A percentile compares a stretch with the other conserved stretches of the same genome.
These are phyloP conservation scores for Tetranychus piercei DNA, from an alignment of 2,888 invertebrate genomes.

Conservation along the genomic window DNA sequence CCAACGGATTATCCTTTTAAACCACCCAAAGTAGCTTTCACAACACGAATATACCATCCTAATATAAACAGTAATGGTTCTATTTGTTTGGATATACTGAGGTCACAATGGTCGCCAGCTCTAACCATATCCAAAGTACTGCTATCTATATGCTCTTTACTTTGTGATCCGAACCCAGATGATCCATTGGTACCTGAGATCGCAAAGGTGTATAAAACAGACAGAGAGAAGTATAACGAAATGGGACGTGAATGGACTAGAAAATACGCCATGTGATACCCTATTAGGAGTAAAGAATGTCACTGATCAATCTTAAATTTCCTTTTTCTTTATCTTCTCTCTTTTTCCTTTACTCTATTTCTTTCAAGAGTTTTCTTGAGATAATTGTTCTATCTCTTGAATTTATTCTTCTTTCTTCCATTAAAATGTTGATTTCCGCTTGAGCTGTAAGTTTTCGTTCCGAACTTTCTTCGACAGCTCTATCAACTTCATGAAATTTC, in stretches of 20 bases:
- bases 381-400: too few species aligned
- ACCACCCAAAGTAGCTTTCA: conserved; percentile 15
- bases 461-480: too few species aligned
- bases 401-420: too few species aligned
- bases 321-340: neutral
- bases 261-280: conserved; percentile 49
- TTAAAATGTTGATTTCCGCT: too few species aligned
- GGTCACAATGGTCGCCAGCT: conserved; percentile 22
- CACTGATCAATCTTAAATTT: neutral
- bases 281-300: neutral
- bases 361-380: neutral
- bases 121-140: conserved; percentile 47
- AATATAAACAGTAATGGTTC: conserved; percentile 55
- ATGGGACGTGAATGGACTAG: conserved; percentile 99
- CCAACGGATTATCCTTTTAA: conserved; percentile 99
- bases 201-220: conserved; percentile 99
- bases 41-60: conserved; percentile 15
- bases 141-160: conserved; percentile 98
- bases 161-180: conserved; percentile 99
- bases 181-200: conserved; percentile 99
- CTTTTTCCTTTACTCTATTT: neutral
- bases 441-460: too few species aligned
- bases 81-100: conserved; percentile 97
- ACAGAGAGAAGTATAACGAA: conserved; percentile 98
- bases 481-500: too few species aligned